Evolutionary conservation across 2,113 vertebrate genomes (phyloP).

Genomic region (Pomatostomus ruficeps): DNA sequence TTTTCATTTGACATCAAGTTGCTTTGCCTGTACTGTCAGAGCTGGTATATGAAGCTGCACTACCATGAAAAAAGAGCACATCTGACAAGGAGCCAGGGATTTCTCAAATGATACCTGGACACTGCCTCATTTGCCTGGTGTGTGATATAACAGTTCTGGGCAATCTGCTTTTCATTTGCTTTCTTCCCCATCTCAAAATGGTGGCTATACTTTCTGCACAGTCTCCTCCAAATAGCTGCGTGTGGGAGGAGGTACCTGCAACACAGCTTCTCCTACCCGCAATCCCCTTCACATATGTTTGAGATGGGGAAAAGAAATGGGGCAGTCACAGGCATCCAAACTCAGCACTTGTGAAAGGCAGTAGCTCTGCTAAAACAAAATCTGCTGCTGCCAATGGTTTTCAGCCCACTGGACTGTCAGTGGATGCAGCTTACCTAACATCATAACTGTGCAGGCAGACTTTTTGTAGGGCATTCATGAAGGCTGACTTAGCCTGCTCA

Average conservation of each 20-base stretch:
- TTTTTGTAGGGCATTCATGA: background rate
- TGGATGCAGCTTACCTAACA: background rate
- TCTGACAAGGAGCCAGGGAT: background rate
- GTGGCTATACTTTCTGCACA: background rate
- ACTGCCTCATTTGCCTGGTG: background rate
- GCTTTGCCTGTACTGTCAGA: conserved; percentile 13
- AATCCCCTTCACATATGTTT: background rate
- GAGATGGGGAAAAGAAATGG: background rate
- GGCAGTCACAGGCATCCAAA: background rate
- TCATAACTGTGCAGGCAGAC: background rate
- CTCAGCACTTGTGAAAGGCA: background rate
- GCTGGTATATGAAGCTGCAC: background rate
- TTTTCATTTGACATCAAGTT: conserved; percentile 13
- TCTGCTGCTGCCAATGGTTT: background rate
- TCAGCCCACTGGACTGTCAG: background rate
- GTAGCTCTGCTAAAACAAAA: background rate
- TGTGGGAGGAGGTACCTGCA: conserved; percentile 19
- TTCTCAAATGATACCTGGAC: background rate
- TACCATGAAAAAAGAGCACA: background rate
- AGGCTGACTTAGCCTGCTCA: background rate
- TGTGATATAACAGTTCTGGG: background rate
- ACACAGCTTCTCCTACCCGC: background rate
- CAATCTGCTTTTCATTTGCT: background rate
- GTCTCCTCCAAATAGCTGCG: conserved; percentile 11
- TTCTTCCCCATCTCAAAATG: background rate